Percentiles rank a stretch among this genome's conserved stretches.
These are phyloP conservation scores for Caenorhabditis inopinata DNA, from an alignment of 1,140 invertebrate species.

Conservation along the genomic window DNA sequence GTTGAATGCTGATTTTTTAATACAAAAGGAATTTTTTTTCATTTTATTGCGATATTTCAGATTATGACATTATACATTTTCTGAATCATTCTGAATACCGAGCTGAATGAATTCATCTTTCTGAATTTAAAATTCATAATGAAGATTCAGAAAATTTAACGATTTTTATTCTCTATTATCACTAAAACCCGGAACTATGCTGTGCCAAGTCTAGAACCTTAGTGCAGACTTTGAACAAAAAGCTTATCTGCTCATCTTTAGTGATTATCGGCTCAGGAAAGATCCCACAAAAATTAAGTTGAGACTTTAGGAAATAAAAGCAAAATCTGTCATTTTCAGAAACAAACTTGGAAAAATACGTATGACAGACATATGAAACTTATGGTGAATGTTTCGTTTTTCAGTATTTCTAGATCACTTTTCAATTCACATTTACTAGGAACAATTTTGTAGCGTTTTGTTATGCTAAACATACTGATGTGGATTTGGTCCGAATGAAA, in stretches of 20 bases:
- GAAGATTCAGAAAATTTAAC: not conserved
- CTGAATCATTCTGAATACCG: too few relatives aligned
- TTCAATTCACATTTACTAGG: not conserved
- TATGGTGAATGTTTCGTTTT: too few relatives aligned
- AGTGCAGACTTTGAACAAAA: not conserved
- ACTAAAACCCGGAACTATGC: not conserved
- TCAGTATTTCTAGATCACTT: too few relatives aligned
- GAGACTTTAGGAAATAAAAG: not conserved
- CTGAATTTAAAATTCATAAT: not conserved
- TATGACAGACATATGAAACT: too few relatives aligned
- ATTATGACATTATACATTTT: not conserved
- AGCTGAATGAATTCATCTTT: too few relatives aligned
- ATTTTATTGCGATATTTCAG: not conserved
- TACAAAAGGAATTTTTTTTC: too few relatives aligned
- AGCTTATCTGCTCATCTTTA: not conserved
- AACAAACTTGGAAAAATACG: not conserved
- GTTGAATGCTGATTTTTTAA: too few relatives aligned
- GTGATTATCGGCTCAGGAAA: not conserved
- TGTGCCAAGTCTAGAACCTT: not conserved
- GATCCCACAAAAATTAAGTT: not conserved
- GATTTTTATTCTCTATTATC: conserved; percentile 17
- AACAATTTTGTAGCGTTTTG: not conserved
- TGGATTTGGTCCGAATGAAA: not conserved
- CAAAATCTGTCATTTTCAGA: not conserved
- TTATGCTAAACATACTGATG: conserved; percentile 9